These are phyloP conservation scores for Entomobrya multifasciata DNA, from an alignment of 2,888 invertebrate species.

Conservation along the genomic window DNA sequence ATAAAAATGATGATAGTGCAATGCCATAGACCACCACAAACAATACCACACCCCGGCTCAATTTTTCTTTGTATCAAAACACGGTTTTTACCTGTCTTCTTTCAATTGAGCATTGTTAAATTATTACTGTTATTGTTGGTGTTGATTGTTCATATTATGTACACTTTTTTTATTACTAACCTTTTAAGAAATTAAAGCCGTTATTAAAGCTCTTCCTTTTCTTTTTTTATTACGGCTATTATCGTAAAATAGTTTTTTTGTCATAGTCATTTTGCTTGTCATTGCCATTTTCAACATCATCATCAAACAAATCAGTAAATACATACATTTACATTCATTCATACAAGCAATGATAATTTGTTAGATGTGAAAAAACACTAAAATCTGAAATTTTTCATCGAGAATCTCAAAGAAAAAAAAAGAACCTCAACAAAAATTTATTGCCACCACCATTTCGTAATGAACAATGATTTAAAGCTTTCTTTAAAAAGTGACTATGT, in stretches of 20 bases:
- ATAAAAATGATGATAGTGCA: neutral
- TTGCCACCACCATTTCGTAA: no score
- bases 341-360: neutral
- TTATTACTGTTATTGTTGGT: conserved; percentile 25
- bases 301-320: conserved; percentile 20
- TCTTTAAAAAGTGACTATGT: neutral
- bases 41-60: neutral
- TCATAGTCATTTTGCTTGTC: conserved; percentile 3
- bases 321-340: neutral
- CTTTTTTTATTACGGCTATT: neutral
- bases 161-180: conserved; percentile 16
- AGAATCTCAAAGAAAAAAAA: neutral
- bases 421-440: conserved; percentile 1
- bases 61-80: neutral
- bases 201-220: conserved; percentile 44
- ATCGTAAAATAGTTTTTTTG: conserved; percentile 24
- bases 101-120: neutral
- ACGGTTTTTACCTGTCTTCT: conserved; percentile 1
- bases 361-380: neutral
- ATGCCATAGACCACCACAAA: neutral
- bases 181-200: conserved; percentile 42
- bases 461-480: conserved; percentile 12
- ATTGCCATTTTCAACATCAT: conserved; percentile 35
- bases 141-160: neutral
- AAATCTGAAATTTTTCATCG: neutral